These are phyloP conservation scores for Typhlichthys eigenmanni DNA, from an alignment of 2,797 vertebrate species.

Conservation along the genomic window DNA sequence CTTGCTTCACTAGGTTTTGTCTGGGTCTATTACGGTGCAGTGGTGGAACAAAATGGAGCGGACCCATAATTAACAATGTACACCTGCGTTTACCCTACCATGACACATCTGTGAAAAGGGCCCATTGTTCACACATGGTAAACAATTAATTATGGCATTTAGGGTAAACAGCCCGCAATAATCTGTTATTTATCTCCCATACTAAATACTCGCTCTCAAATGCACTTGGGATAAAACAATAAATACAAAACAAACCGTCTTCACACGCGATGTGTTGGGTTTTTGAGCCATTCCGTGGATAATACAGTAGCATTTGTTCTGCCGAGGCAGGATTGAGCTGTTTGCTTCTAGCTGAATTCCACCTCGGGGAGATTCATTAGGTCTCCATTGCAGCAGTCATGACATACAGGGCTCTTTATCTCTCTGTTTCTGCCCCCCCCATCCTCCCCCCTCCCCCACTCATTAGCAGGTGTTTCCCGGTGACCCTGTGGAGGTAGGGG, in stretches of 20 bases:
- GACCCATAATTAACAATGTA: too few relatives aligned
- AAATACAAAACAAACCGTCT: too few relatives aligned
- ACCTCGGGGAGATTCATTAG: constrained; percentile 40
- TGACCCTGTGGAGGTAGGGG: constrained; percentile 20
- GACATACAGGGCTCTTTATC: constrained; percentile 39
- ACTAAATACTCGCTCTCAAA: too few relatives aligned
- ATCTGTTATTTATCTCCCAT: too few relatives aligned
- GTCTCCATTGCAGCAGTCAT: constrained; percentile 24
- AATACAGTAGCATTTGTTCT: constrained; percentile 10
- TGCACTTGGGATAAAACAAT: too few relatives aligned
- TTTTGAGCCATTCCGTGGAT: constrained; percentile 11
- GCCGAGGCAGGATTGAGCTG: constrained; percentile 10
- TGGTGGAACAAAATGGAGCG: too few relatives aligned
- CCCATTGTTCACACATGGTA: too few relatives aligned
- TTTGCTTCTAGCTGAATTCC: constrained; percentile 30
- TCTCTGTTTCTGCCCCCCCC: constrained; percentile 10
- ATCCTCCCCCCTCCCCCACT: background rate
- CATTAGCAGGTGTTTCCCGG: constrained; percentile 16
- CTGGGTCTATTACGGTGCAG: too few relatives aligned
- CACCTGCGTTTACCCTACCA: too few relatives aligned
- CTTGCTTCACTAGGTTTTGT: too few relatives aligned
- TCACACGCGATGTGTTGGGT: background rate
- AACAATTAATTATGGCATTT: too few relatives aligned
- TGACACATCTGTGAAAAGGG: background rate
- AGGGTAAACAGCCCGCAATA: too few relatives aligned